Conservation (phyloP, 2,888 invertebrate genomes). For the Trissonchulus latispiculum region DNA sequence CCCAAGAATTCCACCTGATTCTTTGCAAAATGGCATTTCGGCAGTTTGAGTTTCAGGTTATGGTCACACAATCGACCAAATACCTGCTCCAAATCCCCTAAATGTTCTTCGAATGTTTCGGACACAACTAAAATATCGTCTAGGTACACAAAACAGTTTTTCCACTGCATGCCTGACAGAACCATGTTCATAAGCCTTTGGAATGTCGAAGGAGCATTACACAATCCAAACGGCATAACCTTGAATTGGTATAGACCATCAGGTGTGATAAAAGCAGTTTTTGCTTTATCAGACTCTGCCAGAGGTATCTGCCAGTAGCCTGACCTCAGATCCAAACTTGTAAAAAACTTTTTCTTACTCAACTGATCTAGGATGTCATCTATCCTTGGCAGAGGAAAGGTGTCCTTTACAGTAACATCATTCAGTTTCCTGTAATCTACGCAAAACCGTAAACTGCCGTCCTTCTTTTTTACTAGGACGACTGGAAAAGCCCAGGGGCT, state of each 20-base stretch:
- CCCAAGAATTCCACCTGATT: neutral
- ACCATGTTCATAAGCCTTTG: neutral
- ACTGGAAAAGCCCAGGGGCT: no score
- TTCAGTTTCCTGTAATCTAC: no score
- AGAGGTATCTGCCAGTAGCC: neutral
- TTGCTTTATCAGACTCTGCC: neutral
- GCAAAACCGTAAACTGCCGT: no score
- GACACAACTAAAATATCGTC: neutral
- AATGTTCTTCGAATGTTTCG: neutral
- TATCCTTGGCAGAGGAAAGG: no score
- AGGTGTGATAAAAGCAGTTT: neutral
- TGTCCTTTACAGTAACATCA: no score
- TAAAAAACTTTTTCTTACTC: neutral
- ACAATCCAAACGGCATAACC: conserved; percentile 3
- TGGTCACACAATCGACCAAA: neutral
- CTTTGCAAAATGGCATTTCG: neutral
- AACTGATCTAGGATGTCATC: no score
- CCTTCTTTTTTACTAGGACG: no score
- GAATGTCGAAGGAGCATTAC: neutral
- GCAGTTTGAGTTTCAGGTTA: no score
- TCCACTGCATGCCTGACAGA: neutral
- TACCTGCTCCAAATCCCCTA: neutral
- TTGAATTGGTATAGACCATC: neutral
- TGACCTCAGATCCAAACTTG: no score
- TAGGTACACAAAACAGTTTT: neutral